Conservation (phyloP, 1,140 invertebrate genomes). For the Papilio xuthus region DNA sequence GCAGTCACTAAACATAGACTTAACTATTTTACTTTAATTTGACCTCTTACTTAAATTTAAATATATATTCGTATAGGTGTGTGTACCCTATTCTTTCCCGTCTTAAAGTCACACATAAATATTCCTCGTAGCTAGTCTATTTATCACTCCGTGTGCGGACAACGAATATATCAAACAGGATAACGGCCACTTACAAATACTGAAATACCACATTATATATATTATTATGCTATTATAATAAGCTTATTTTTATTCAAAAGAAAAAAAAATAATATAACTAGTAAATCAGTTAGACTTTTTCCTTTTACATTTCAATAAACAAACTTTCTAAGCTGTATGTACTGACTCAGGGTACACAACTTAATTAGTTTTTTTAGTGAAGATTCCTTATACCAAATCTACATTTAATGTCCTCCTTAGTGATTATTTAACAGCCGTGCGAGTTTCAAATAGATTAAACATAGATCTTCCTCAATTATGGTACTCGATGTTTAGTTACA, state of each 20-base stretch:
- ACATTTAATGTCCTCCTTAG: too few species aligned
- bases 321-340: too few species aligned
- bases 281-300: neutral
- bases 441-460: too few species aligned
- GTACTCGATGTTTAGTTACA: too few species aligned
- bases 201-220: neutral
- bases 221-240: neutral
- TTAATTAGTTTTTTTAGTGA: too few species aligned
- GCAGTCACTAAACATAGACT: too few species aligned
- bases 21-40: too few species aligned
- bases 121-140: conserved; percentile 46
- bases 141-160: conserved; percentile 48
- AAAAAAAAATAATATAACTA: neutral
- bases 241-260: neutral
- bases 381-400: too few species aligned
- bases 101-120: conserved; percentile 53
- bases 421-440: too few species aligned
- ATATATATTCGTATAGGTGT: too few species aligned
- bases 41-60: conserved; percentile 31
- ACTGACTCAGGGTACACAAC: too few species aligned
- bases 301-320: neutral
- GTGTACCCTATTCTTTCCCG: conserved; percentile 41
- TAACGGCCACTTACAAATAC: conserved; percentile 6
- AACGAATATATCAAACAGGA: conserved; percentile 48
- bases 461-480: too few species aligned